Evolutionary conservation across 2,797 vertebrate genomes (phyloP).

Genomic region (Mionectes olivaceus): DNA sequence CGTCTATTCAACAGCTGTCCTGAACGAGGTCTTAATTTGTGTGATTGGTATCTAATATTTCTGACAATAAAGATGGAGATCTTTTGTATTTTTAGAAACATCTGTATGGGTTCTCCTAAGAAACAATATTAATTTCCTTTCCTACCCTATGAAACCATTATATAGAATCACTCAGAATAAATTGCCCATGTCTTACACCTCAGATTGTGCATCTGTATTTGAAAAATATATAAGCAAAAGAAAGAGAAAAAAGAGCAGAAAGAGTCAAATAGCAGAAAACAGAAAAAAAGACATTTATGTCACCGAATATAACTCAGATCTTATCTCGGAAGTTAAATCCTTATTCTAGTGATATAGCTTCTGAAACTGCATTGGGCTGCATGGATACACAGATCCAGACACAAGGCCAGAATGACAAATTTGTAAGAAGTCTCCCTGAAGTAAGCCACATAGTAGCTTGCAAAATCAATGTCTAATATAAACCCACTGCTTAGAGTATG

Average conservation of each 20-base stretch:
- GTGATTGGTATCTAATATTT: neutral
- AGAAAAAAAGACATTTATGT: neutral
- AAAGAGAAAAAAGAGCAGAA: neutral
- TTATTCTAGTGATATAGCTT: neutral
- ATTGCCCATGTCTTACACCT: neutral
- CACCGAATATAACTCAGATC: neutral
- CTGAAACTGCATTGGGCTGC: neutral
- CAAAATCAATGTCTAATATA: neutral
- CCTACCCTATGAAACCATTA: neutral
- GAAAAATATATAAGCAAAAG: neutral
- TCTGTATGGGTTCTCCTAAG: neutral
- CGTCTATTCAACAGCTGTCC: fast-evolving
- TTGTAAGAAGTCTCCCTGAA: neutral
- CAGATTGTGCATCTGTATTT: neutral
- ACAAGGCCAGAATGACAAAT: neutral
- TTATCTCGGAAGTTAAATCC: neutral
- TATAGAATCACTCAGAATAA: neutral
- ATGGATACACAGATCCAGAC: too few species aligned
- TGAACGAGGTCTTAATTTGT: neutral
- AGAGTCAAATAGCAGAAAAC: neutral
- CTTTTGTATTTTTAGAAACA: neutral
- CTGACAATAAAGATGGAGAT: neutral
- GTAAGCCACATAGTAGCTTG: neutral
- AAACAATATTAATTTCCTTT: neutral
- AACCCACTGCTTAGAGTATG: neutral